A percentile compares a stretch with the other conserved stretches of the same genome.
phyloP scores from a whole-genome alignment of 2,113 vertebrate genomes.

The Percopsis transmontana region DNA sequence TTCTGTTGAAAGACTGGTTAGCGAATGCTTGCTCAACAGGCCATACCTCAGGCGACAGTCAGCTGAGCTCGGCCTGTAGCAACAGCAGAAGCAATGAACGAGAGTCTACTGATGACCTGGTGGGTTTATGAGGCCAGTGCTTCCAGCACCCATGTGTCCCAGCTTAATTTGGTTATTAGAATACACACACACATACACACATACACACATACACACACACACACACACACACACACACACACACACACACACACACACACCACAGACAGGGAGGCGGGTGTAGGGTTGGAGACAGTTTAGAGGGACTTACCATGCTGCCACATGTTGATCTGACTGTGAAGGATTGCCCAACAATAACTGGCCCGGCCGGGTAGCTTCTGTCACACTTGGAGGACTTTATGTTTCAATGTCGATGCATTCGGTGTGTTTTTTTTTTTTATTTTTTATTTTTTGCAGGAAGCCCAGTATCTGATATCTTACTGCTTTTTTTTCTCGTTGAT shows the following conservation, averaged over 20 bases:
- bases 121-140: constrained; percentile 27
- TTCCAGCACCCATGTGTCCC: constrained; percentile 67
- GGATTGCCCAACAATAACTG: too few species aligned
- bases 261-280: constrained; percentile 19
- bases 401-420: constrained; percentile 33
- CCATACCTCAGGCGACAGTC: constrained; percentile 25
- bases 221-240: constrained; percentile 25
- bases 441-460: too few species aligned
- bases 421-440: too few species aligned
- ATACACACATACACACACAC: constrained; percentile 9
- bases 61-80: constrained; percentile 37
- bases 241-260: constrained; percentile 25
- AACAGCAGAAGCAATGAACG: constrained; percentile 24
- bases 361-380: too few species aligned
- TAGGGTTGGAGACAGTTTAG: not conserved
- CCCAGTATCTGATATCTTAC: too few species aligned
- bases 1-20: constrained; percentile 12
- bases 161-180: constrained; percentile 73
- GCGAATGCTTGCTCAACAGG: constrained; percentile 5
- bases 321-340: too few species aligned
- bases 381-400: too few species aligned
- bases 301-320: too few species aligned
- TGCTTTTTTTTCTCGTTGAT: not conserved
- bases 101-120: constrained; percentile 20
- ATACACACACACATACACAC: constrained; percentile 24